Conservation (phyloP, 1,140 invertebrate species). For the Halictus rubicundus region DNA sequence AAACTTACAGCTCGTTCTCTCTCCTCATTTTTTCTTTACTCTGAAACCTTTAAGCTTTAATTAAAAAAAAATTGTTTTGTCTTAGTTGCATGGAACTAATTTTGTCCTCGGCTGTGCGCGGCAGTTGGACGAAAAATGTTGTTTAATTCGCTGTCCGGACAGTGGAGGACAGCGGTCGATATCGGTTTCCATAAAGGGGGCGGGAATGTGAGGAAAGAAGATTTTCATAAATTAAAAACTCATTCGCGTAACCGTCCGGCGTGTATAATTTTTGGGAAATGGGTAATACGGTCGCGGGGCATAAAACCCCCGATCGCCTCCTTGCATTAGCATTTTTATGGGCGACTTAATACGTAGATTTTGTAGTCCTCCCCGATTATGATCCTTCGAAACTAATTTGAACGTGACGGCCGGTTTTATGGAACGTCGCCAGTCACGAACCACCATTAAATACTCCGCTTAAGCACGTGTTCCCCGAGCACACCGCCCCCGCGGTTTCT, state of each 20-base stretch:
- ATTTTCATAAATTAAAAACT: conserved; percentile 51
- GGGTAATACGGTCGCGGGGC: conserved; percentile 42
- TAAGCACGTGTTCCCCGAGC: conserved; percentile 23
- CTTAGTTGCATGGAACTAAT: no score
- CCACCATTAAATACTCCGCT: conserved; percentile 22
- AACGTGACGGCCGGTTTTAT: conserved; percentile 41
- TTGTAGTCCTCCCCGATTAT: conserved; percentile 38
- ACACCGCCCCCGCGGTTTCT: background rate
- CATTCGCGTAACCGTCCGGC: conserved; percentile 30
- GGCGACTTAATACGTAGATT: conserved; percentile 42
- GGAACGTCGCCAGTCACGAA: conserved; percentile 38
- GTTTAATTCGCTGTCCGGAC: no score
- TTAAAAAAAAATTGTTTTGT: no score
- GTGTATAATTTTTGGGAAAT: conserved; percentile 43
- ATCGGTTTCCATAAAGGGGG: conserved; percentile 13
- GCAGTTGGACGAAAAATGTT: no score
- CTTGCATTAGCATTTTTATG: conserved; percentile 46
- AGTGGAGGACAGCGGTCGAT: background rate
- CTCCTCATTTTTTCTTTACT: no score
- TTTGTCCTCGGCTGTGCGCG: background rate
- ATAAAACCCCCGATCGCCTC: conserved; percentile 29
- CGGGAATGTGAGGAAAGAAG: conserved; percentile 9
- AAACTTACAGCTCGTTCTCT: no score
- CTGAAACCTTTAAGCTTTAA: no score
- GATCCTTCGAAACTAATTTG: conserved; percentile 46